These are phyloP conservation scores for Protobothrops mucrosquamatus DNA, from an alignment of 2,113 vertebrate species.

Conservation along the genomic window DNA sequence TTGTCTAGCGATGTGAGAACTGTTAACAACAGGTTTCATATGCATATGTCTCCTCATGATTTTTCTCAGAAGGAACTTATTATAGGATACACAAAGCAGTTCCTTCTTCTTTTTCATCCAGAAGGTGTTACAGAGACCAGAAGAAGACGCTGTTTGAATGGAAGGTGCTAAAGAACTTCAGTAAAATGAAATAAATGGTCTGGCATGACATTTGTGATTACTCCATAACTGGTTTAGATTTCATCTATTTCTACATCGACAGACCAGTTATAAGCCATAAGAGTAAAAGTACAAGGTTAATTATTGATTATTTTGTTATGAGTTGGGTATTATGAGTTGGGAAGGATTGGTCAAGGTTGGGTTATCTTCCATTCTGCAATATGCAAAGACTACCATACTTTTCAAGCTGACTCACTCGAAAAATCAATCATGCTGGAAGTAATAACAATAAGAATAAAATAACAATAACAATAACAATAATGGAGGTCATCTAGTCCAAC, in stretches of 20 bases:
- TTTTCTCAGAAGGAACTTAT: neutral
- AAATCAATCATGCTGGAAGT: no score
- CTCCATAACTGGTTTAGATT: neutral
- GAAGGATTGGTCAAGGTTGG: neutral
- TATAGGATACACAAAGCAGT: conserved; percentile 51
- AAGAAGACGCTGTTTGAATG: neutral
- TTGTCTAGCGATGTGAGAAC: neutral
- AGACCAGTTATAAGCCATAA: neutral
- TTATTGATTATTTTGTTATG: neutral
- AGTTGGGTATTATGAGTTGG: neutral
- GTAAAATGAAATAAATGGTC: neutral
- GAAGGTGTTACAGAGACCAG: neutral
- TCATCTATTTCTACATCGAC: neutral
- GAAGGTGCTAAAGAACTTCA: neutral
- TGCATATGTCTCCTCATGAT: neutral
- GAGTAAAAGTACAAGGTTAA: neutral
- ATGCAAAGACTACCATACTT: no score
- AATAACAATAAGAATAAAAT: no score
- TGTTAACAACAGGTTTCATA: conserved; percentile 1
- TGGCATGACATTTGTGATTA: neutral
- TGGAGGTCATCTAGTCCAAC: no score
- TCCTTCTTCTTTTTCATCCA: conserved; percentile 53
- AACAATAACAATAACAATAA: no score
- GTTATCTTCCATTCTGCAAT: neutral
- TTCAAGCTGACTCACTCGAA: no score